Conservation (phyloP, 2,797 vertebrate species). For the Choloepus didactylus region DNA sequence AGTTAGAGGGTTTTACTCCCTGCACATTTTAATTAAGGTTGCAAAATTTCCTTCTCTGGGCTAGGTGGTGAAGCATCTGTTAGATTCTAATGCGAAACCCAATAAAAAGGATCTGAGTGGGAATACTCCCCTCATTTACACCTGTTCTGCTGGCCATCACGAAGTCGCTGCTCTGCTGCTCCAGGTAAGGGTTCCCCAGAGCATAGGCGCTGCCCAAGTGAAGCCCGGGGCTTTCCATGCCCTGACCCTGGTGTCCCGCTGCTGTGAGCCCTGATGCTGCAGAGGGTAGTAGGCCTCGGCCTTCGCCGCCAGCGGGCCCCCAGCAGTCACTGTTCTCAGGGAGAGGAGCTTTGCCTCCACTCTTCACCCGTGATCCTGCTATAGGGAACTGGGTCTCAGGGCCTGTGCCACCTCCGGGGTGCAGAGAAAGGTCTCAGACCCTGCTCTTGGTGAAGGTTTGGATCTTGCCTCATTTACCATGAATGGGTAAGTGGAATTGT, state of each 20-base stretch:
- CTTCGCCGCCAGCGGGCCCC: background rate
- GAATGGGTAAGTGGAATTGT: background rate
- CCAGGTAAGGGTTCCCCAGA: conserved; percentile 88
- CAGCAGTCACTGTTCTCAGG: background rate
- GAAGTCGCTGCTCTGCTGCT: conserved; percentile 90
- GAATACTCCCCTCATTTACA: conserved; percentile 95
- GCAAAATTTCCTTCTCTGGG: conserved; percentile 37
- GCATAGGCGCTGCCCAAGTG: background rate
- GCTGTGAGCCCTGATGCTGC: background rate
- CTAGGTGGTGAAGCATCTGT: conserved; percentile 93
- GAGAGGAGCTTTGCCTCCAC: background rate
- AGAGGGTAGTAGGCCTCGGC: background rate
- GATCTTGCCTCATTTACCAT: background rate
- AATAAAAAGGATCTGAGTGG: conserved; percentile 96
- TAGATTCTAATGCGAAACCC: conserved; percentile 94
- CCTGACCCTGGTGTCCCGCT: background rate
- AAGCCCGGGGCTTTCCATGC: background rate
- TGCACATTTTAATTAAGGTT: background rate
- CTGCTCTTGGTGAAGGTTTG: background rate
- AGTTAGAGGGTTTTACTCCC: background rate
- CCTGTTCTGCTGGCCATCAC: conserved; percentile 92
- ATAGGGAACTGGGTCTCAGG: background rate
- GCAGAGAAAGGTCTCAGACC: background rate
- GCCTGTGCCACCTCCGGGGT: fast-evolving
- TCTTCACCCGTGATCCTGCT: background rate